These are phyloP conservation scores for Xestoiulus laeticollis DNA, from an alignment of 2,888 invertebrate genomes.

Conservation along the genomic window DNA sequence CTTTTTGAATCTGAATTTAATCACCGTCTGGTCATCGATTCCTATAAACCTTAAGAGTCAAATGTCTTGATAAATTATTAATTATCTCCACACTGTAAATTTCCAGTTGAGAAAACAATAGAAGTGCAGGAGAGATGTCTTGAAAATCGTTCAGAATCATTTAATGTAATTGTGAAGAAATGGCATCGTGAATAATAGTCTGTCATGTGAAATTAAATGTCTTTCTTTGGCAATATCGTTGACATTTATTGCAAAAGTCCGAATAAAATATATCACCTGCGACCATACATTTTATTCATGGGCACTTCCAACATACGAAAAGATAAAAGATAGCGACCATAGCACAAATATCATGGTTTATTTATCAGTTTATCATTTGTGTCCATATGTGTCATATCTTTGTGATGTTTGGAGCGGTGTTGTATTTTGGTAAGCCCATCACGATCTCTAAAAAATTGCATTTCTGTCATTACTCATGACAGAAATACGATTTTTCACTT, in stretches of 20 bases:
- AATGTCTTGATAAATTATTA: neutral
- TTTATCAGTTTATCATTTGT: slow-evolving; percentile 35
- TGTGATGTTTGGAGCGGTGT: neutral
- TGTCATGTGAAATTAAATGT: slow-evolving; percentile 14
- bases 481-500: neutral
- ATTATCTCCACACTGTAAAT: neutral
- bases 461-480: slow-evolving; percentile 4
- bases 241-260: slow-evolving; percentile 31
- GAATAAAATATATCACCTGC: slow-evolving; percentile 3
- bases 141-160: slow-evolving; percentile 4
- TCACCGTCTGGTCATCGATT: too few species aligned
- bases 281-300: slow-evolving; percentile 24
- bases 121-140: neutral
- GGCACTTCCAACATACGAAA: neutral
- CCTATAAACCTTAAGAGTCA: neutral
- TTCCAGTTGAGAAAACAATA: neutral
- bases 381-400: neutral
- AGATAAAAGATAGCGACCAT: slow-evolving; percentile 20
- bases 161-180: neutral
- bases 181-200: neutral
- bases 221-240: slow-evolving; percentile 21
- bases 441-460: slow-evolving; percentile 35
- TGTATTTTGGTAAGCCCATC: slow-evolving; percentile 9
- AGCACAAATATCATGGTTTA: slow-evolving; percentile 28
- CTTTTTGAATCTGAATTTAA: too few species aligned